Evolutionary conservation across 2,797 vertebrate species (phyloP).

Genomic region (Parambassis ranga): DNA sequence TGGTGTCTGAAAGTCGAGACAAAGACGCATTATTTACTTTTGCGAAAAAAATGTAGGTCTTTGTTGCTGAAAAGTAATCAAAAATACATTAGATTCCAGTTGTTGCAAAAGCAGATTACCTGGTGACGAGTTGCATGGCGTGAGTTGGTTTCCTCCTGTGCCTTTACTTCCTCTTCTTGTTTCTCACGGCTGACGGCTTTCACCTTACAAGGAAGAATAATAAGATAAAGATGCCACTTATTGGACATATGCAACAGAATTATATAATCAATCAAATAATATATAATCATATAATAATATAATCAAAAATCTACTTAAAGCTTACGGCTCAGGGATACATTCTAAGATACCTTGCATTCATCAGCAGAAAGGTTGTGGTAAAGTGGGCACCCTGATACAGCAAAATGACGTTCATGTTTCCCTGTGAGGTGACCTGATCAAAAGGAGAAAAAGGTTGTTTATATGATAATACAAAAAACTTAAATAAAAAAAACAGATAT

Average conservation of each 20-base stretch:
- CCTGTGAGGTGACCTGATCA: conserved; percentile 92
- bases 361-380: conserved; percentile 99
- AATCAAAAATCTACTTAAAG: too few relatives aligned
- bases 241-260: too few relatives aligned
- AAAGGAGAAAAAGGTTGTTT: background rate
- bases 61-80: too few relatives aligned
- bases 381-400: conserved; percentile 95
- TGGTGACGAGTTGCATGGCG: conserved; percentile 97
- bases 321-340: too few relatives aligned
- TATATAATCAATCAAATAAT: too few relatives aligned
- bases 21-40: background rate
- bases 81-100: background rate
- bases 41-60: too few relatives aligned
- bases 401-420: conserved; percentile 97
- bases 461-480: background rate
- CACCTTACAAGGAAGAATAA: conserved; percentile 89
- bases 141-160: conserved; percentile 89
- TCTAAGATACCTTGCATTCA: conserved; percentile 90
- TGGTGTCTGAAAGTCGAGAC: conserved; percentile 81
- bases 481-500: background rate
- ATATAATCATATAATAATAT: too few relatives aligned
- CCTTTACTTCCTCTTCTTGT: conserved; percentile 93
- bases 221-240: too few relatives aligned
- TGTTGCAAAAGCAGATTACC: conserved; percentile 67
- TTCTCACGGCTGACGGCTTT: conserved; percentile 96